phyloP scores from a whole-genome alignment of 2,888 invertebrate genomes.

The Ophion costatus region DNA sequence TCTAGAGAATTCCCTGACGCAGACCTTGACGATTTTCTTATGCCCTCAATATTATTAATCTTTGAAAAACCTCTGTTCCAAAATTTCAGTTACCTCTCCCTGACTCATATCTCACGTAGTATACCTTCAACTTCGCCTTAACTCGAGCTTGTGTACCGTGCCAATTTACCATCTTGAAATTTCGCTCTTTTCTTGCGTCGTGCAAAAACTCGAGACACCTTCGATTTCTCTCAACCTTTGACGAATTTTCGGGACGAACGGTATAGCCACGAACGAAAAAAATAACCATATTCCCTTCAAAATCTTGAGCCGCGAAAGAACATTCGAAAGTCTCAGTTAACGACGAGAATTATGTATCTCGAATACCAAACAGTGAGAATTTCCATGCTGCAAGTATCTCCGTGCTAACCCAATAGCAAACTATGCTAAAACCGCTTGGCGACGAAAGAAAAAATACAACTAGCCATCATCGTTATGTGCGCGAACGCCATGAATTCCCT shows the following conservation, averaged over 20 bases:
- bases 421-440: not conserved
- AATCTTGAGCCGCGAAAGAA: not conserved
- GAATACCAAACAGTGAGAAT: not conserved
- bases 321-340: not conserved
- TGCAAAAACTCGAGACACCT: constrained; percentile 1
- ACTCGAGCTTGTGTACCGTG: constrained; percentile 15
- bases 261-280: not conserved
- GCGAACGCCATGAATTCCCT: not conserved
- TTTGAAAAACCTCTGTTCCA: too few relatives aligned
- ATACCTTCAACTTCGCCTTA: not conserved
- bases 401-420: not conserved
- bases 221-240: not conserved
- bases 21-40: too few relatives aligned
- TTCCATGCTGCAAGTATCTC: not conserved
- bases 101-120: too few relatives aligned
- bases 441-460: not conserved
- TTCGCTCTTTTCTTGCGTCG: not conserved
- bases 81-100: too few relatives aligned
- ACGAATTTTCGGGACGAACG: not conserved
- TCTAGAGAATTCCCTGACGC: too few relatives aligned
- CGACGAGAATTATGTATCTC: not conserved
- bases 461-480: too few relatives aligned
- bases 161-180: not conserved
- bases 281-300: not conserved
- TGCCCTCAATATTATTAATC: too few relatives aligned